Evolutionary conservation across 2,888 invertebrate genomes (phyloP), one percentile per base, ranked within the genome.

Genomic region (Acleris laterana): DNA sequence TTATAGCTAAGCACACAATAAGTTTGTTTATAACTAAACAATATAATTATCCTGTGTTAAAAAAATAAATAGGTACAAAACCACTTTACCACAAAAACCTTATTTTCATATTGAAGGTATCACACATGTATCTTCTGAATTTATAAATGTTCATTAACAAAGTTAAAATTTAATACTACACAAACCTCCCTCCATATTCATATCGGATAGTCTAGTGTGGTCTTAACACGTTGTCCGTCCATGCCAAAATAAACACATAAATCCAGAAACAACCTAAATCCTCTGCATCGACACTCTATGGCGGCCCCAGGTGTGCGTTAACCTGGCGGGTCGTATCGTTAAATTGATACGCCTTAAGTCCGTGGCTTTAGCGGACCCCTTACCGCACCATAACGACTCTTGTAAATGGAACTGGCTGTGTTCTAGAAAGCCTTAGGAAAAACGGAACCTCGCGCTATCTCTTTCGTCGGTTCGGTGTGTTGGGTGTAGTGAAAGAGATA

Each of bases 341-440:
- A 81, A 80, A 81, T 78, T 81, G 83, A 82, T 81, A 82, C 77
- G 76, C 70, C 71, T 59, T 57, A 74, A 72, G 70, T 65, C 66
- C 66, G 61, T 61, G 48, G 74, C 70, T 74, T 73, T 69, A 69
- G 68, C 66, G 67, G 65, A 51, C 46, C 71, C 71, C 70, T 55
- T 61, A 58, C 59, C 61, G 32, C 28, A n/a, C 46, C 46, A n/a
- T 58, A 44, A 28, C 60, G 55, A 48, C 49, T 57, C 55, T 13
- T 50, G 59, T 50, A 60, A 65, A 60, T 64, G 59, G 64, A 48
- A 28, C 46, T 44, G 22, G 13, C 20, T n/a, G 16, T 20, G 53
- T 20, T 48, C 53, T 53, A 49, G 32, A 63, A 51, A 57, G 53
- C 58, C 60, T 38, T n/a, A 28, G 6, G 51, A 51, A 51, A 50